Evolutionary conservation across 2,113 vertebrate species (phyloP).

Genomic region (Pionites leucogaster): DNA sequence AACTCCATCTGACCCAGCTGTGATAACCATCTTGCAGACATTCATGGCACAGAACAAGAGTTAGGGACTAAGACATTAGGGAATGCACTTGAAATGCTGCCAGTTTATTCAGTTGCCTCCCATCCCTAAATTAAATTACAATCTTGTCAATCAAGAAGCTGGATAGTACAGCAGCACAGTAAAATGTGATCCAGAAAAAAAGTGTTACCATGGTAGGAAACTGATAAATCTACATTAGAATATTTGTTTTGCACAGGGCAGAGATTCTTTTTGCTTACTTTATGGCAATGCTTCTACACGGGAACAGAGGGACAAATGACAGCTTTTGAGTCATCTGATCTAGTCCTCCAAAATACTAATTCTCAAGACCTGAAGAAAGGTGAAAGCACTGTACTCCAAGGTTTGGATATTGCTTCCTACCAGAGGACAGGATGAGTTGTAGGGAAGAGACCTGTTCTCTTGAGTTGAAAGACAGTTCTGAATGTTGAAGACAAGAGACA

Average conservation of each 20-base stretch:
- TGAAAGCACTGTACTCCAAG: not conserved
- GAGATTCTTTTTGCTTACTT: not conserved
- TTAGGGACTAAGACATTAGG: not conserved
- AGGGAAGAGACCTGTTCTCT: not conserved
- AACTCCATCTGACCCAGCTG: slow-evolving; percentile 3
- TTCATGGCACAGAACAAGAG: not conserved
- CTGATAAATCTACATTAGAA: not conserved
- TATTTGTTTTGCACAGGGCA: not conserved
- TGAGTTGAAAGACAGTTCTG: not conserved
- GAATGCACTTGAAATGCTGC: slow-evolving; percentile 2
- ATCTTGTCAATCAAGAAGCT: not conserved
- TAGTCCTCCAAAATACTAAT: not conserved
- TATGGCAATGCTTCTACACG: not conserved
- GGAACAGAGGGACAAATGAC: not conserved
- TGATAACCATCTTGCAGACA: not conserved
- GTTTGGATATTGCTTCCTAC: not conserved
- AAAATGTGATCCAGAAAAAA: not conserved
- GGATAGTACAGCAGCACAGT: not conserved
- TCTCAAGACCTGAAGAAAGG: not conserved
- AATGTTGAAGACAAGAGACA: not conserved
- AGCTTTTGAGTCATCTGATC: not conserved
- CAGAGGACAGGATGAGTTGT: not conserved
- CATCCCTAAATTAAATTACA: not conserved
- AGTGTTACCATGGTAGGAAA: not conserved
- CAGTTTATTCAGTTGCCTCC: not conserved